Evolutionary conservation across 2,113 vertebrate genomes (phyloP).

Genomic region (Acanthisitta chloris): DNA sequence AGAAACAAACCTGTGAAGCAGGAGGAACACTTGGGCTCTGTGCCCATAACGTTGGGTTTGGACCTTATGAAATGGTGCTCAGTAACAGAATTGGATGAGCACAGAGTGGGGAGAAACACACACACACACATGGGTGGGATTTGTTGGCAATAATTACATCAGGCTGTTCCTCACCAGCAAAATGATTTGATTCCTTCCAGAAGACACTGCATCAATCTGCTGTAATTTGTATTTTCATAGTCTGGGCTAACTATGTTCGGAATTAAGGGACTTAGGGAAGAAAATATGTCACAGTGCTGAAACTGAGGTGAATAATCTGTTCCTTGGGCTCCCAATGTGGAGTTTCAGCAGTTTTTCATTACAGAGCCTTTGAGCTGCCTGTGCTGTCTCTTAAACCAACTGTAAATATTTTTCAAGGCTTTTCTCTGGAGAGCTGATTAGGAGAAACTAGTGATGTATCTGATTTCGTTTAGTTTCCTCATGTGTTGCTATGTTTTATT

Average conservation of each 20-base stretch:
- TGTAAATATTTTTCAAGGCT: constrained; percentile 17
- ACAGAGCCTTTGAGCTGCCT: neutral
- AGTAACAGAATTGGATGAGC: neutral
- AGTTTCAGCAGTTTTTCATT: neutral
- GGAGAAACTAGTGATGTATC: neutral
- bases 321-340: neutral
- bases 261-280: neutral
- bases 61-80: neutral
- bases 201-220: neutral
- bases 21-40: neutral
- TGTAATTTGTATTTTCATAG: neutral
- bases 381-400: neutral
- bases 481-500: constrained; percentile 68
- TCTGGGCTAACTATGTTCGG: neutral
- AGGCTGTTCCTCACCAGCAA: neutral
- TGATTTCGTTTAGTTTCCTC: constrained; percentile 11
- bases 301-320: neutral
- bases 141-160: fast-evolving
- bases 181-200: neutral
- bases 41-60: neutral
- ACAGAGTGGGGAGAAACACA: neutral
- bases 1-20: constrained; percentile 34
- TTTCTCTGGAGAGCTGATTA: neutral
- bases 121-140: neutral
- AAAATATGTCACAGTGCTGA: neutral